A percentile compares a stretch with the other conserved stretches of the same genome.
These are phyloP conservation scores for Chelonus formosanus DNA, from an alignment of 2,888 invertebrate species.

Conservation along the genomic window DNA sequence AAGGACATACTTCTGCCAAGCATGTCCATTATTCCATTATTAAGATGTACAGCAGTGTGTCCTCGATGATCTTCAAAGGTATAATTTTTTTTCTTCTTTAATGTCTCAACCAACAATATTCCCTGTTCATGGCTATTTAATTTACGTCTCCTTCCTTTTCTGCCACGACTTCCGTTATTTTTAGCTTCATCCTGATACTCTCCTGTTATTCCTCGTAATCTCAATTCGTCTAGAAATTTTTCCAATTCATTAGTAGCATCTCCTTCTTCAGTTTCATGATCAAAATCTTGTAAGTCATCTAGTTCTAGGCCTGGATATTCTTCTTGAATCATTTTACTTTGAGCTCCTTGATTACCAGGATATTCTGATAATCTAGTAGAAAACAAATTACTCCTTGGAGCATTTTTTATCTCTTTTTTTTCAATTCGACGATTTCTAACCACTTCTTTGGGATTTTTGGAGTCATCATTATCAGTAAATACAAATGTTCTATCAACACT, in stretches of 20 bases:
- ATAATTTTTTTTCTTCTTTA: constrained; percentile 72
- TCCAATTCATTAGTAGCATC: constrained; percentile 19
- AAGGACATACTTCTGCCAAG: constrained; percentile 77
- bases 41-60: constrained; percentile 70
- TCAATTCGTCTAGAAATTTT: constrained; percentile 21
- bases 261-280: background rate
- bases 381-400: background rate
- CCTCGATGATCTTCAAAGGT: constrained; percentile 67
- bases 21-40: constrained; percentile 82
- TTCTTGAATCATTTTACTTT: constrained; percentile 24
- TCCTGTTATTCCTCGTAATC: constrained; percentile 1
- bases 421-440: constrained; percentile 17
- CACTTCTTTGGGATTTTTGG: background rate
- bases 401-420: constrained; percentile 19
- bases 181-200: constrained; percentile 14
- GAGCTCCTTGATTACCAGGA: constrained; percentile 3
- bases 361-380: background rate
- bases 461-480: background rate
- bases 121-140: constrained; percentile 78
- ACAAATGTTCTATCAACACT: constrained; percentile 16
- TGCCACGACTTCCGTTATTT: constrained; percentile 28
- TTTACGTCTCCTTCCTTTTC: constrained; percentile 65
- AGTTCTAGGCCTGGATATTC: constrained; percentile 20
- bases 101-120: constrained; percentile 75
- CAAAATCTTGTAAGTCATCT: constrained; percentile 20